Percentiles rank a stretch among this genome's conserved stretches.
These are phyloP conservation scores for Echiichthys vipera DNA, from an alignment of 2,797 vertebrate genomes.

Conservation along the genomic window DNA sequence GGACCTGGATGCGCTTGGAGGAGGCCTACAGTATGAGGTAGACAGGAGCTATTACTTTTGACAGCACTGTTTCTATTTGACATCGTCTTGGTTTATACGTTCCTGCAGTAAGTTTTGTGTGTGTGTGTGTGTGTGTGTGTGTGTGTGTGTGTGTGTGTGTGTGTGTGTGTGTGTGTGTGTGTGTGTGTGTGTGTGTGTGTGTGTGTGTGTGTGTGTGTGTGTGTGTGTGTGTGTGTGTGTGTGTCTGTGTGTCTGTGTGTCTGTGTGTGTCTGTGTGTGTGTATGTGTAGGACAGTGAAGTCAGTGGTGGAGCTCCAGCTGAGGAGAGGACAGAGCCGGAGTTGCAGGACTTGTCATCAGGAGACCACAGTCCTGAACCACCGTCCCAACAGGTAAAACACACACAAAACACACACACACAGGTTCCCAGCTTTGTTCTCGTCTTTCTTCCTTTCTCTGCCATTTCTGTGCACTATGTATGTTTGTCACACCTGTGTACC, in stretches of 20 bases:
- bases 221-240: neutral
- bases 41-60: neutral
- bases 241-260: neutral
- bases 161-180: neutral
- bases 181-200: neutral
- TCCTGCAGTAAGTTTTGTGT: too few relatives aligned
- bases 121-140: too few relatives aligned
- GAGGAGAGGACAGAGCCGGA: conserved; percentile 84
- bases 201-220: neutral
- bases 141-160: too few relatives aligned
- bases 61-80: neutral
- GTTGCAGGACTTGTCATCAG: conserved; percentile 79
- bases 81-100: too few relatives aligned
- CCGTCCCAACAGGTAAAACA: conserved; percentile 77
- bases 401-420: conserved; percentile 1
- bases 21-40: conserved; percentile 90
- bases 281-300: conserved; percentile 80
- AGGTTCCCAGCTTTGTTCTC: neutral
- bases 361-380: conserved; percentile 79
- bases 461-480: neutral
- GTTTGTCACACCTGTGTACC: neutral
- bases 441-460: neutral
- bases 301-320: conserved; percentile 66
- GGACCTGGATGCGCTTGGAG: conserved; percentile 85
- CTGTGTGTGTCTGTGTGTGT: neutral